Conservation (phyloP, 2,888 invertebrate genomes). For the Dicyrtomina minuta region DNA sequence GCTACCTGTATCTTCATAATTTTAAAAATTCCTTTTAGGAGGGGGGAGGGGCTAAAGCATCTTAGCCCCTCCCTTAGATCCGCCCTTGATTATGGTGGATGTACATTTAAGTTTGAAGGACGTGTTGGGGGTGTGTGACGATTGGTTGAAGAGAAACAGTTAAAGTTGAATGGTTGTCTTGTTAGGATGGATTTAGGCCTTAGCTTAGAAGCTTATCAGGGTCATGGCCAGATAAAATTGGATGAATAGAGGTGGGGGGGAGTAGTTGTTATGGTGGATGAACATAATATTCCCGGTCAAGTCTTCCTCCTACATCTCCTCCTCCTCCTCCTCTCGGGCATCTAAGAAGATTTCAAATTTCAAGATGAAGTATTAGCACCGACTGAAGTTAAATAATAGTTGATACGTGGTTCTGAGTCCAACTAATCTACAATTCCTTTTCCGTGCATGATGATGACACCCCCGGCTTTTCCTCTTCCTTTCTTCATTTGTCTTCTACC, state of each 20-base stretch:
- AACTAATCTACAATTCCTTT: not conserved
- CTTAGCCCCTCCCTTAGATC: too few species aligned
- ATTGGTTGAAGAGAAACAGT: not conserved
- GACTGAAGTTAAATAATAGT: conserved; percentile 28
- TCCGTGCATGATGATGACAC: conserved; percentile 29
- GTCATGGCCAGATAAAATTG: not conserved
- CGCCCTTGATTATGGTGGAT: too few species aligned
- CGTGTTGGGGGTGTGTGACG: not conserved
- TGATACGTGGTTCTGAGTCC: not conserved
- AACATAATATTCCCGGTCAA: not conserved
- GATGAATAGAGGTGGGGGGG: not conserved
- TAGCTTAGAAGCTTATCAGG: not conserved
- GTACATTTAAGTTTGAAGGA: too few species aligned
- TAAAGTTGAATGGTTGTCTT: conserved; percentile 3
- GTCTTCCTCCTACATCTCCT: not conserved
- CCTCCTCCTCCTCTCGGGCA: not conserved
- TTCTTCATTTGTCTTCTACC: conserved; percentile 22
- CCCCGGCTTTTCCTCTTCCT: conserved; percentile 26
- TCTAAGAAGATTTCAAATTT: not conserved
- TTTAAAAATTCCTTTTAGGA: too few species aligned
- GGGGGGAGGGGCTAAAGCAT: too few species aligned
- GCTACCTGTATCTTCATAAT: too few species aligned
- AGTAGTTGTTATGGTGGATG: not conserved
- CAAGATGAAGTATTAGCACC: conserved; percentile 1
- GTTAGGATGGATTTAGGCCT: conserved; percentile 3